Evolutionary conservation across 2,113 vertebrate species (phyloP).

Genomic region (Danionella cerebrum): DNA sequence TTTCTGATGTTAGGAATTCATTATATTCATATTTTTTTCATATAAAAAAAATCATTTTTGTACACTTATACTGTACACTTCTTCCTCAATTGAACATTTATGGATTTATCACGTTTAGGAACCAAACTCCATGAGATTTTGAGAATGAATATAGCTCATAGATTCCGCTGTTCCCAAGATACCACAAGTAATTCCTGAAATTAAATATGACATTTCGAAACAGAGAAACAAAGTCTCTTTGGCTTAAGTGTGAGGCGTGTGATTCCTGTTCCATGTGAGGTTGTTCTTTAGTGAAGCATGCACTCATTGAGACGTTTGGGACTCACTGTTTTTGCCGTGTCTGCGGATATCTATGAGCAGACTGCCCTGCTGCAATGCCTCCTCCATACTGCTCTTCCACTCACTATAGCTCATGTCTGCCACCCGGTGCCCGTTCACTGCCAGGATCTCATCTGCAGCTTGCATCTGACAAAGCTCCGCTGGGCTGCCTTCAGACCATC

Average conservation of each 20-base stretch:
- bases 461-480: conserved; percentile 80
- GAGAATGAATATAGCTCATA: no score
- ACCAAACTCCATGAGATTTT: no score
- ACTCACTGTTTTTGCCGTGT: conserved; percentile 82
- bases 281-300: background rate
- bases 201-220: no score
- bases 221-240: no score
- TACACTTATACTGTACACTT: no score
- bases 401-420: conserved; percentile 70
- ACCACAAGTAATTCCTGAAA: no score
- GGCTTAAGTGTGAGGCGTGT: background rate
- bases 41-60: no score
- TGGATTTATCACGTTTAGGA: no score
- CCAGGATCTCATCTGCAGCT: conserved; percentile 82
- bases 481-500: conserved; percentile 68
- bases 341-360: conserved; percentile 84
- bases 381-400: conserved; percentile 78
- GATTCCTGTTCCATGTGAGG: background rate
- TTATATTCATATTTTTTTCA: no score
- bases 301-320: background rate
- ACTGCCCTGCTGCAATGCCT: conserved; percentile 74
- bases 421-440: conserved; percentile 72
- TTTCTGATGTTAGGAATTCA: no score
- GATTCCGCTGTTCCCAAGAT: no score
- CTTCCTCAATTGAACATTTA: no score